A percentile compares a stretch with the other conserved stretches of the same genome.
Evolutionary conservation across 35 echinoderm and acorn worm genomes (phyloP).

Genomic region (Ptychodera flava): DNA sequence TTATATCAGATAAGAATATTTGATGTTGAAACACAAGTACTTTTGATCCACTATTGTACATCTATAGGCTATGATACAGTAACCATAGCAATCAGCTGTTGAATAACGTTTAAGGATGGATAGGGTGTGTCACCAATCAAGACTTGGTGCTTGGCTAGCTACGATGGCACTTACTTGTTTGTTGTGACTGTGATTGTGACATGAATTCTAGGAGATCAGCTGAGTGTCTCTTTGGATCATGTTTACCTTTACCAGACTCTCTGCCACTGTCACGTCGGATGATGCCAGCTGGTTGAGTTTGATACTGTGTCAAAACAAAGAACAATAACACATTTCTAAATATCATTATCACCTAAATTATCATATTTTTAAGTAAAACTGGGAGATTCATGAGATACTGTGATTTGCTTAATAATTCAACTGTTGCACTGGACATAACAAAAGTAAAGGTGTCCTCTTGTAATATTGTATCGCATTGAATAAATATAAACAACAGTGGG

Average conservation of each 20-base stretch:
- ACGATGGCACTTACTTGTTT: not conserved
- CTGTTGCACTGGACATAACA: too few relatives aligned
- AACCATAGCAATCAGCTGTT: too few relatives aligned
- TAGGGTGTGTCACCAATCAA: too few relatives aligned
- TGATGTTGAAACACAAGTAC: too few relatives aligned
- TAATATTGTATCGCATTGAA: too few relatives aligned
- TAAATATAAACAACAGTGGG: too few relatives aligned
- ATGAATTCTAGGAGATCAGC: not conserved
- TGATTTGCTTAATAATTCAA: not conserved
- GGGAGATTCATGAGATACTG: not conserved
- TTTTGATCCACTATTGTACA: too few relatives aligned
- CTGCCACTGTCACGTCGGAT: not conserved
- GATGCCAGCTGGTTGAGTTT: not conserved
- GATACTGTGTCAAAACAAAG: not conserved
- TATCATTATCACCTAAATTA: not conserved
- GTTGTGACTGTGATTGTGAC: not conserved
- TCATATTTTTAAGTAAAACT: not conserved
- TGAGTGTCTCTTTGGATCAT: not conserved
- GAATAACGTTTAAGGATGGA: too few relatives aligned
- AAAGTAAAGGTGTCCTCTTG: too few relatives aligned
- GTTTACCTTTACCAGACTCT: not conserved
- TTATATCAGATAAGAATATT: too few relatives aligned
- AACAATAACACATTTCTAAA: not conserved
- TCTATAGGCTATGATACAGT: too few relatives aligned
- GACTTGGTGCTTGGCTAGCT: too few relatives aligned